These are phyloP conservation scores for Eristalis tenax DNA, from an alignment of 2,888 invertebrate species.

Conservation along the genomic window DNA sequence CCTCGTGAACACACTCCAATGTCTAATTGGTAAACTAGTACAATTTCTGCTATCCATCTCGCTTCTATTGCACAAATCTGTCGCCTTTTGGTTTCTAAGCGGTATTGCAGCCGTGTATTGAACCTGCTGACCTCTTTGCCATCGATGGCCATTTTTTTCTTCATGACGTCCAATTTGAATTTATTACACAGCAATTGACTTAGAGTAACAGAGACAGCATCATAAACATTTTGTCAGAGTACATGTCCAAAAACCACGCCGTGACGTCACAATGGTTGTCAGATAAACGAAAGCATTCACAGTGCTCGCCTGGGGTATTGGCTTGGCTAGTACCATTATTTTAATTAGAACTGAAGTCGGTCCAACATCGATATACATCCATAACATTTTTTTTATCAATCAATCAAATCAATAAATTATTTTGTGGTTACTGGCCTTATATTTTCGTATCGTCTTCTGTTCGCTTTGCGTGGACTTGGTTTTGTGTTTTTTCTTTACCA, in stretches of 20 bases:
- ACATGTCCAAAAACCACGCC: neutral
- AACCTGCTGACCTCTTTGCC: neutral
- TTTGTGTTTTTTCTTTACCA: conserved; percentile 23
- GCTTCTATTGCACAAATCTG: neutral
- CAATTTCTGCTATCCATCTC: neutral
- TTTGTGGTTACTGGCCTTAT: conserved; percentile 37
- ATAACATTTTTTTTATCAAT: conserved; percentile 51
- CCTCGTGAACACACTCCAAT: neutral
- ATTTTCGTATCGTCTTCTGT: conserved; percentile 31
- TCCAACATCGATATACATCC: conserved; percentile 28
- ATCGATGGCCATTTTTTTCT: neutral
- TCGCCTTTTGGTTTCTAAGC: neutral
- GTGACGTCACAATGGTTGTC: conserved; percentile 9
- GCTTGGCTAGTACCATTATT: conserved; percentile 19
- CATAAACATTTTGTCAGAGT: neutral
- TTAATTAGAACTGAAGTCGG: conserved; percentile 24
- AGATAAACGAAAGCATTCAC: neutral
- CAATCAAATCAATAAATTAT: conserved; percentile 68
- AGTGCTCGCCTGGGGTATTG: no score
- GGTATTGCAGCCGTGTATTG: neutral
- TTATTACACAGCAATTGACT: neutral
- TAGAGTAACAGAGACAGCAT: neutral
- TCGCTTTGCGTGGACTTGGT: conserved; percentile 9
- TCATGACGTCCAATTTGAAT: neutral
- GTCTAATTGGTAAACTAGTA: neutral